Evolutionary conservation across 2,888 invertebrate species (phyloP).

Genomic region (Muschampia plurimacula): DNA sequence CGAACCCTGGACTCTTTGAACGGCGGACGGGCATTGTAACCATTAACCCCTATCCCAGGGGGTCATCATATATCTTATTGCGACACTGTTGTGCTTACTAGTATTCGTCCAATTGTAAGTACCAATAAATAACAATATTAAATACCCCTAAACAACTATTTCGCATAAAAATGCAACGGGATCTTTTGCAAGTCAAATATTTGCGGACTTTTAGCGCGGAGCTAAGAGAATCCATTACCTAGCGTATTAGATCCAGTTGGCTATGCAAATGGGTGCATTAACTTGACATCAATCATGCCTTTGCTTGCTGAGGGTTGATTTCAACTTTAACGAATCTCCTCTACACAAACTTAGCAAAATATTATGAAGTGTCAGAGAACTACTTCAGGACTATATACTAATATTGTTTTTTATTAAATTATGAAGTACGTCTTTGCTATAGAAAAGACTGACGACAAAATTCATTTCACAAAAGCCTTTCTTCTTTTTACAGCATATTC

Average conservation of each 20-base stretch:
- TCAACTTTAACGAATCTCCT: not conserved
- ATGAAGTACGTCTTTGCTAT: too few relatives aligned
- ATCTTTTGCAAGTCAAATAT: not conserved
- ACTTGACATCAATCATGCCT: constrained; percentile 4
- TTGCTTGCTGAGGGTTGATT: not conserved
- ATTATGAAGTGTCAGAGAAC: too few relatives aligned
- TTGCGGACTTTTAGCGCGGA: not conserved
- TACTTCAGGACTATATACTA: too few relatives aligned
- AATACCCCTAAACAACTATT: not conserved
- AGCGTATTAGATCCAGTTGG: not conserved
- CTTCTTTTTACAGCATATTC: too few relatives aligned
- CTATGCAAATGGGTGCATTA: constrained; percentile 4
- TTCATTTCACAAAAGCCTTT: too few relatives aligned
- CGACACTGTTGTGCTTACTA: too few relatives aligned
- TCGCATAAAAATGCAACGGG: not conserved
- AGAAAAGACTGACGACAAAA: too few relatives aligned
- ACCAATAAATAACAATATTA: not conserved
- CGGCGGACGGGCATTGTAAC: too few relatives aligned
- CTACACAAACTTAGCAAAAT: too few relatives aligned
- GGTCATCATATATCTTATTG: not conserved
- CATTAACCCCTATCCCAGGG: too few relatives aligned
- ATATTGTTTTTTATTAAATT: too few relatives aligned
- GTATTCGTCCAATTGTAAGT: not conserved
- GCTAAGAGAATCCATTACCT: not conserved
- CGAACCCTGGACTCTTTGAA: too few relatives aligned